Evolutionary conservation across 2,113 vertebrate genomes (phyloP).

Genomic region (Sebastes schlegelii): DNA sequence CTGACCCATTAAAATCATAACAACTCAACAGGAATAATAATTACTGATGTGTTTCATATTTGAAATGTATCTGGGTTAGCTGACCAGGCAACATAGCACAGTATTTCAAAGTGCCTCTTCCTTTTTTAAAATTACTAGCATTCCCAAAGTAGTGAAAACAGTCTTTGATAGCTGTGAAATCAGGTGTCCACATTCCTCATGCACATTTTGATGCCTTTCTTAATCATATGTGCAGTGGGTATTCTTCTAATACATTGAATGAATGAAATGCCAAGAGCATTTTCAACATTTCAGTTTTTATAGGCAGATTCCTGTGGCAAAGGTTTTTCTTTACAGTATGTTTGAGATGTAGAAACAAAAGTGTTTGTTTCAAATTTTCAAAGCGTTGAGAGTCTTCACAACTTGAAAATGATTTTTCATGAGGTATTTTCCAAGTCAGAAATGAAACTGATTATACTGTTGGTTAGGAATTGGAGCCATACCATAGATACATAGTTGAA

Average conservation of each 20-base stretch:
- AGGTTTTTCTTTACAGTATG: background rate
- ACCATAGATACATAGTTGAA: too few relatives aligned
- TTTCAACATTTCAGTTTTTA: background rate
- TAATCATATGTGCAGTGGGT: background rate
- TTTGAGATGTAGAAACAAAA: background rate
- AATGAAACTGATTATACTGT: background rate
- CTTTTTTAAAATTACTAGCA: background rate
- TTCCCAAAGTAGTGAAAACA: background rate
- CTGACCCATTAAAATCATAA: constrained; percentile 19
- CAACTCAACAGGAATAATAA: constrained; percentile 13
- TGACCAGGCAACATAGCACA: background rate
- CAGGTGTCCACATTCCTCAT: background rate
- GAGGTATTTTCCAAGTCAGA: background rate
- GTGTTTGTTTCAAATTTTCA: background rate
- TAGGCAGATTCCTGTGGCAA: background rate
- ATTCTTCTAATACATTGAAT: background rate
- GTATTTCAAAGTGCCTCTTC: background rate
- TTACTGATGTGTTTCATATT: background rate
- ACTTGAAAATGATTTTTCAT: background rate
- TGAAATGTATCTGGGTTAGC: constrained; percentile 28
- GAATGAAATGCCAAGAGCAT: background rate
- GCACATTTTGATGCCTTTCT: background rate
- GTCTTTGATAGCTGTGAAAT: constrained; percentile 15
- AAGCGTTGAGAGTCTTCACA: background rate
- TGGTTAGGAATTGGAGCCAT: too few relatives aligned